Evolutionary conservation across 2,113 vertebrate genomes (phyloP), one percentile per base, ranked within the genome.

Genomic region (Phylloscopus whistleri): DNA sequence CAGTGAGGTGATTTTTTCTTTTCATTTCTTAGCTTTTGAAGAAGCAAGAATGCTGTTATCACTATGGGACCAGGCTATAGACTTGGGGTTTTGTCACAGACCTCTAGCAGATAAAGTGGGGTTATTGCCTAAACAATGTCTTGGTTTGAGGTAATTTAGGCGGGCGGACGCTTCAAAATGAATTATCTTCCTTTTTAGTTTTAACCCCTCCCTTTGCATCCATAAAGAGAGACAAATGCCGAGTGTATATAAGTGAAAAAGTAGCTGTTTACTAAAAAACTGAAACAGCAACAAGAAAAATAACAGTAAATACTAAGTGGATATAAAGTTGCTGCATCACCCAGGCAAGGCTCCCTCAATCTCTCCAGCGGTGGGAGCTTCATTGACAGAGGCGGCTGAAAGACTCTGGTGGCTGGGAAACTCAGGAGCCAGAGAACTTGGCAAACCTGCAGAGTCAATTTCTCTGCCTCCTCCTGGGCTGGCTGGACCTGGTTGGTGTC

Each of bases 301-400:
- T 16, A 56, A 10, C 23, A 24, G 43, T 39, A 56, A 56, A 30
- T 39, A 39, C 21, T 16, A 24, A 37, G 21, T 21, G 13, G 7
- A 28, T 39, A 16, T 15, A 28, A 39, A 48, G 19, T 13, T 48
- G 15, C 23, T 56, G 51, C 13, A 48, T 49, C 43, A 24, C n/a
- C 16, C 11, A 3, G 15, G n/a, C 28, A 48, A 16, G 18, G 39
- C 18, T 18, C 4, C 3, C 33, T 63, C 48, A 16, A 5, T 18
- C 14, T 31, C 27, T 46, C 48, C 39, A 18, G 58, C 4, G 0
- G 14, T 4, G 18, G 49, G 22, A 39, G 22, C 59, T 39, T 55
- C 28, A 18, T 14, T 18, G n/a, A 3, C 39, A 33, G 30, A 23
- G 11, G 41, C 0, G 0, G 9, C 41, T 23, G 18, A 41, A 39